Evolutionary conservation across 2,113 vertebrate species (phyloP), one percentile per base, ranked within the genome.

Genomic region (Phycodurus eques): DNA sequence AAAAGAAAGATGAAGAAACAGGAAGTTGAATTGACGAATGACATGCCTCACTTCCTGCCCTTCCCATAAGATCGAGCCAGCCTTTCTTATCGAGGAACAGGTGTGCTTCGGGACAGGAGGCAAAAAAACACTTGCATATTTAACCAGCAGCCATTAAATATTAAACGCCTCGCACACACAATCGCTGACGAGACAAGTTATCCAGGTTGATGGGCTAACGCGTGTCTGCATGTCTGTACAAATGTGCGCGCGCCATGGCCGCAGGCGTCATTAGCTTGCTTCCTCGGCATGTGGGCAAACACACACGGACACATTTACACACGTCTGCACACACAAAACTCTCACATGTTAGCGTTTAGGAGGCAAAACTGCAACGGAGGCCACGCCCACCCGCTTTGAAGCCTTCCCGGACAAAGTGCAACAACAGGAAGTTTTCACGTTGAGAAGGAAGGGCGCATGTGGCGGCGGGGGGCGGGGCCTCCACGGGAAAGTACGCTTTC

Each of bases 81-180:
- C 49, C 17, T 39, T 76, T 72, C 70, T 76, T 82, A 65, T 15
- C 67, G 76, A 82, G 80, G 88, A 91, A 91, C 89, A 91, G 89
- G 89, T 91, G 89, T 88, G 88, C 88, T 56, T 73, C 33, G 79
- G 82, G 85, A 88, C 83, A 51, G 80, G 87, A 89, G 88, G 89
- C 88, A 88, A 89, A 90, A 91, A 91, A 88, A 89, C 87, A 88
- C 84, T 76, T 91, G 89, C 89, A 91, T 91, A 88, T 91, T 91
- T 91, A 91, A 91, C 84, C 81, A 88, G 85, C 44, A 17, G 35
- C 80, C 71, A 88, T 91, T 91, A 91, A 91, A 90, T 91, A 90
- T 91, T 91, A 90, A 91, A 88, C 83, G 80, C 71, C 8, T 17
- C 80, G 39, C 74, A 71, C 80, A 73, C 87, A 88, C 84, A 85